phyloP scores from a whole-genome alignment of 2,888 invertebrate genomes.

The Euzetes globulus region DNA sequence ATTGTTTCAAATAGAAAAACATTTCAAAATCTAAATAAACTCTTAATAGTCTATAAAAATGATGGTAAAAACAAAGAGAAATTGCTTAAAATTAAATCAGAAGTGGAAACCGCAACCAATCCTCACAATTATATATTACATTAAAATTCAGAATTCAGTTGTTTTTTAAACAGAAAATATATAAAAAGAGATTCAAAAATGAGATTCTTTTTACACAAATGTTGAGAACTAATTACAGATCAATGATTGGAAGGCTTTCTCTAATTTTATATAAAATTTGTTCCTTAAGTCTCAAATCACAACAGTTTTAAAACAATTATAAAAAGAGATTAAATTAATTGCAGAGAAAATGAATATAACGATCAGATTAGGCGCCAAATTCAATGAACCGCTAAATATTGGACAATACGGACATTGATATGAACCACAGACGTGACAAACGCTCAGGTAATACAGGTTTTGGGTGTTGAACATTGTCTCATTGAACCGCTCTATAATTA shows the following conservation, averaged over 20 bases:
- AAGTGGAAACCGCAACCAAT: too few relatives aligned
- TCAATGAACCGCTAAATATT: conserved; percentile 40
- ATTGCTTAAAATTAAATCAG: too few relatives aligned
- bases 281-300: conserved; percentile 3
- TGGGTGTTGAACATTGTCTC: conserved; percentile 82
- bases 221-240: background rate
- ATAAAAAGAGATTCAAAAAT: too few relatives aligned
- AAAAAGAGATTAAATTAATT: conserved; percentile 20
- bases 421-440: conserved; percentile 88
- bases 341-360: background rate
- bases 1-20: too few relatives aligned
- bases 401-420: conserved; percentile 88
- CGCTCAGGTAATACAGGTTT: conserved; percentile 75
- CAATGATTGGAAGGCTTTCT: background rate
- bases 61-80: too few relatives aligned
- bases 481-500: conserved; percentile 72
- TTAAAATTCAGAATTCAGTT: too few relatives aligned
- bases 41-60: too few relatives aligned
- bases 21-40: too few relatives aligned
- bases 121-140: too few relatives aligned
- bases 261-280: background rate
- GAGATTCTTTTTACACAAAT: too few relatives aligned
- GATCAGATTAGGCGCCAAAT: conserved; percentile 4
- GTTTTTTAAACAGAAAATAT: too few relatives aligned
- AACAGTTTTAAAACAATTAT: conserved; percentile 19